A percentile compares a stretch with the other conserved stretches of the same genome.
Evolutionary conservation across 2,113 vertebrate species (phyloP).

Genomic region (Vicugna pacos): DNA sequence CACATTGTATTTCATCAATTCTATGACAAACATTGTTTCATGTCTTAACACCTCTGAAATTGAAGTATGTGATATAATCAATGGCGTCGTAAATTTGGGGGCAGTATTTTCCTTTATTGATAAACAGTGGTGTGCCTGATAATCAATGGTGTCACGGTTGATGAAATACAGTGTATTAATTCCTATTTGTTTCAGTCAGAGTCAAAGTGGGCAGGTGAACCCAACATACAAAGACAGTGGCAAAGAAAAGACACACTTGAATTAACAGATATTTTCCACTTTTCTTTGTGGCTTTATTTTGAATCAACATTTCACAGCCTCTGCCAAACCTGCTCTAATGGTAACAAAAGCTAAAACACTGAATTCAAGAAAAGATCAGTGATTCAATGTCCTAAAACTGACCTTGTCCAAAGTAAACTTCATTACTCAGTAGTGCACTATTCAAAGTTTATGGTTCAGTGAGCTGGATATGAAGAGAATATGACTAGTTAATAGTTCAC

Average conservation of each 20-base stretch:
- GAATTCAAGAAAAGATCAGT: background rate
- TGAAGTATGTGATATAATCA: background rate
- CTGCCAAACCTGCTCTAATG: background rate
- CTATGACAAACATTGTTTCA: background rate
- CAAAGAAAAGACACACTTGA: background rate
- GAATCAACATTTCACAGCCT: background rate
- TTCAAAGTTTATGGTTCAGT: background rate
- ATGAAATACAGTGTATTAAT: background rate
- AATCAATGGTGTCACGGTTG: background rate
- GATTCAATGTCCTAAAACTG: background rate
- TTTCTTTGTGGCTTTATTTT: conserved; percentile 13
- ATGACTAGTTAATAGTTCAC: background rate
- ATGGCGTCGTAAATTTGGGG: background rate
- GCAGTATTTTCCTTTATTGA: background rate
- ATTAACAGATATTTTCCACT: background rate
- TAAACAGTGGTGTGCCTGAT: background rate
- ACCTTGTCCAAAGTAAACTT: background rate
- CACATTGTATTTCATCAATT: background rate
- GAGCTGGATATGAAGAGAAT: background rate
- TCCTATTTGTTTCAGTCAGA: background rate
- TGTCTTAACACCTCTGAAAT: conserved; percentile 11
- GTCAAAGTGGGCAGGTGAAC: background rate
- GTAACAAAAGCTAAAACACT: background rate
- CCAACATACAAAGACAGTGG: background rate
- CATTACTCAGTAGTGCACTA: background rate